Conservation (phyloP, 1,140 invertebrate species). For the Lysiphlebus fabarum region DNA sequence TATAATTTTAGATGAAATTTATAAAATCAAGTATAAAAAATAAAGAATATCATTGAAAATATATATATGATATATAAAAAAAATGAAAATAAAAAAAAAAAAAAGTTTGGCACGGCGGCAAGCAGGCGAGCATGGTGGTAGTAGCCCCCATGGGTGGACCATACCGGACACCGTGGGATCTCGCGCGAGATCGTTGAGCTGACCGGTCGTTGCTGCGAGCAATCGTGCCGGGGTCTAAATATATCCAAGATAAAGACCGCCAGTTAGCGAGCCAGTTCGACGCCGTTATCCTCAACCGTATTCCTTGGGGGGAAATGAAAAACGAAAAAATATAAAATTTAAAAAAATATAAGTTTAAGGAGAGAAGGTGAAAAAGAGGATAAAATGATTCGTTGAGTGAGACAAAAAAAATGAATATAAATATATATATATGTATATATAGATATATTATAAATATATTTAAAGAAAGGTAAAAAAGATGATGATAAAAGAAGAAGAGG, state of each 20-base stretch:
- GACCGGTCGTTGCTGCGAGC: constrained; percentile 29
- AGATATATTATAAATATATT: constrained; percentile 8
- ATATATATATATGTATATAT: background rate
- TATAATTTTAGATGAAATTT: no score
- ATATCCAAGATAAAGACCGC: constrained; percentile 33
- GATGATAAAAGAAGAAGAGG: constrained; percentile 10
- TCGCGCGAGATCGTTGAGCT: constrained; percentile 21
- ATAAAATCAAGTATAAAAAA: no score
- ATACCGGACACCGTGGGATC: constrained; percentile 31
- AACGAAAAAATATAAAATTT: background rate
- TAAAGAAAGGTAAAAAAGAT: constrained; percentile 5
- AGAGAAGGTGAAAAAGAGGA: constrained; percentile 10
- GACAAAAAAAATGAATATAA: constrained; percentile 4
- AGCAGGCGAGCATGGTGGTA: constrained; percentile 23
- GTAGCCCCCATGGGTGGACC: constrained; percentile 25
- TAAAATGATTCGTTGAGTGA: constrained; percentile 5
- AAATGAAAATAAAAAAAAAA: no score
- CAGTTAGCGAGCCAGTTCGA: constrained; percentile 30
- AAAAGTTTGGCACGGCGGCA: background rate
- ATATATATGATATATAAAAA: no score
- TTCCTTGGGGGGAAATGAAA: constrained; percentile 13
- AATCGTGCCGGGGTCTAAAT: constrained; percentile 28
- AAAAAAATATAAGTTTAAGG: constrained; percentile 7
- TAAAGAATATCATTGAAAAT: no score
- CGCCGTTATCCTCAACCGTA: constrained; percentile 29